Evolutionary conservation across 2,888 invertebrate genomes (phyloP), one percentile per base, ranked within the genome.

Genomic region (Acanthosepion pharaonis): DNA sequence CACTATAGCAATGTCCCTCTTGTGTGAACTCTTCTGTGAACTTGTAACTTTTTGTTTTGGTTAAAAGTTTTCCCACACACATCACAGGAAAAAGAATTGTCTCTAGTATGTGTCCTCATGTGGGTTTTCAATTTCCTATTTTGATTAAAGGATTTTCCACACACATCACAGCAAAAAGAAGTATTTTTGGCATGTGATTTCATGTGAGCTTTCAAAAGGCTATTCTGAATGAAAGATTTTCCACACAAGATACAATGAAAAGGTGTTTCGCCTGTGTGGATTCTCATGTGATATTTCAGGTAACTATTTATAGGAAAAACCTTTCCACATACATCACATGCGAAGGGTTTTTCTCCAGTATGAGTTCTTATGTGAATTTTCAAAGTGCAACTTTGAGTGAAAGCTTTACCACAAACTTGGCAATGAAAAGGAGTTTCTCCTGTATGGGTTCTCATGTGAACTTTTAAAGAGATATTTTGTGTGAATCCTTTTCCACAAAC

Each of bases 341-440:
- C 23, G 28, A 42, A 91, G 5, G 91, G 91, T 48, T 48, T 91
- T 48, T 91, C 91, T 42, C 91, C 91, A 33, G 91, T 91, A 48
- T 91, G 91, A 18, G 91, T 91, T 33, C 91, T 91, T 33, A 91
- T 48, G 20, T 92, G 92, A 42, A 92, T 92, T 49, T 48, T 92
- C 42, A 92, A 51, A 49, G 92, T 92, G 42, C 42, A 92, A 9
- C 51, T 51, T 42, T 92, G 49, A 49, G 92, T 28, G 51, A 92
- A 92, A 49, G 92, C 92, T 92, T 92, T 92, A 51, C n/a, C 92
- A 92, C 92, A 92, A 51, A 49, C 49, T 42, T 92, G 49, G 51
- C 51, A 92, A 25, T 49, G 48, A 51, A 92, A 92, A 5, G 92
- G 92, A 42, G 33, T 91, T 48, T 91, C 91, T 42, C 91, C 91